These are phyloP conservation scores for Furcula furcula DNA, from an alignment of 2,888 invertebrate species.

Conservation along the genomic window DNA sequence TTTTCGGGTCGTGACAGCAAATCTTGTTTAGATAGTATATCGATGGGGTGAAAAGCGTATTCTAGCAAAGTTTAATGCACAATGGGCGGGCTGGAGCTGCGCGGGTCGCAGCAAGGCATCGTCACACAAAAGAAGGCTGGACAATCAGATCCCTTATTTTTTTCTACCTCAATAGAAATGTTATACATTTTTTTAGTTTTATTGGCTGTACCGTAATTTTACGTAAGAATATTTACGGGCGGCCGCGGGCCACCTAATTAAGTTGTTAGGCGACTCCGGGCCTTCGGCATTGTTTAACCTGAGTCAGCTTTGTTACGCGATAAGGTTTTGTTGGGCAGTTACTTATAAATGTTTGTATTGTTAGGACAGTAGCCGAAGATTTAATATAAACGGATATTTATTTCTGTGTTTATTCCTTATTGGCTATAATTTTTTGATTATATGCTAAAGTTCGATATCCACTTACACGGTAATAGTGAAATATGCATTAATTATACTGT, in stretches of 20 bases:
- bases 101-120: conserved; percentile 67
- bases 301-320: conserved; percentile 60
- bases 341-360: conserved; percentile 54
- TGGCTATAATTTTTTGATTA: too few relatives aligned
- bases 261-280: conserved; percentile 74
- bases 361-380: conserved; percentile 63
- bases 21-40: too few relatives aligned
- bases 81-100: conserved; percentile 39
- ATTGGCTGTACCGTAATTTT: conserved; percentile 80
- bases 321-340: conserved; percentile 58
- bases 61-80: conserved; percentile 25
- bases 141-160: conserved; percentile 75
- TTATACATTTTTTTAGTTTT: conserved; percentile 79
- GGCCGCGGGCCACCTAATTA: conserved; percentile 78
- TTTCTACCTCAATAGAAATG: conserved; percentile 78
- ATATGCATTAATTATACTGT: too few relatives aligned
- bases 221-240: conserved; percentile 79
- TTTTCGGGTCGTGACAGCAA: too few relatives aligned
- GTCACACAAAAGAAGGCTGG: conserved; percentile 69
- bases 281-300: conserved; percentile 72
- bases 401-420: conserved; percentile 19
- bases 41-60: conserved; percentile 19
- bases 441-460: too few relatives aligned
- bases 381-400: conserved; percentile 41
- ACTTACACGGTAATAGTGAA: too few relatives aligned